These are phyloP conservation scores for Limnephilus auricula DNA, from an alignment of 2,888 invertebrate species.

Conservation along the genomic window DNA sequence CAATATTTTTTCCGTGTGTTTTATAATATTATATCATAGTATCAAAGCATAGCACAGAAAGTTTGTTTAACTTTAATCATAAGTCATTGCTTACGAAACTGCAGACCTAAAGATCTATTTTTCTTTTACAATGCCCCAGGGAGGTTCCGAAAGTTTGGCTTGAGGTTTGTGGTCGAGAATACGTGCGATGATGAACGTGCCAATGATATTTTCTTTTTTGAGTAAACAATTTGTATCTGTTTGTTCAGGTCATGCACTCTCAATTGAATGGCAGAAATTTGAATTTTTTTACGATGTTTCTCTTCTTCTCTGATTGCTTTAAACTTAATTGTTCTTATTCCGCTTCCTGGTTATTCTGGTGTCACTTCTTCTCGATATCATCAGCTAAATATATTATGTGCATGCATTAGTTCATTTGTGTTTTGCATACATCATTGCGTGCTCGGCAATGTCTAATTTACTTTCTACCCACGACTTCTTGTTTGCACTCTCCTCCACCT, in stretches of 20 bases:
- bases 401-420: neutral
- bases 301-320: neutral
- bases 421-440: neutral
- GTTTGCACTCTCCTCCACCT: neutral
- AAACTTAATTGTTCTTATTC: neutral
- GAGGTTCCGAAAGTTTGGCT: neutral
- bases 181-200: neutral
- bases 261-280: neutral
- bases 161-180: neutral
- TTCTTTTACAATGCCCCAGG: neutral
- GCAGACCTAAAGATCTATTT: neutral
- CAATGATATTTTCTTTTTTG: neutral
- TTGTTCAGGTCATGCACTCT: neutral
- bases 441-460: neutral
- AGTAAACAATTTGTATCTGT: neutral
- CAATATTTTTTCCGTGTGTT: neutral
- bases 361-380: neutral
- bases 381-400: neutral
- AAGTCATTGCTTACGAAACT: neutral
- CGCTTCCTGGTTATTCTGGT: neutral
- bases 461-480: constrained; percentile 1
- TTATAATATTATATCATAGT: too few species aligned
- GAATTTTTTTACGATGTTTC: neutral
- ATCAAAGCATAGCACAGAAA: too few species aligned
- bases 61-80: too few species aligned